Conservation (phyloP, 2,888 invertebrate genomes). For the Lepetodrilus schrolli region DNA sequence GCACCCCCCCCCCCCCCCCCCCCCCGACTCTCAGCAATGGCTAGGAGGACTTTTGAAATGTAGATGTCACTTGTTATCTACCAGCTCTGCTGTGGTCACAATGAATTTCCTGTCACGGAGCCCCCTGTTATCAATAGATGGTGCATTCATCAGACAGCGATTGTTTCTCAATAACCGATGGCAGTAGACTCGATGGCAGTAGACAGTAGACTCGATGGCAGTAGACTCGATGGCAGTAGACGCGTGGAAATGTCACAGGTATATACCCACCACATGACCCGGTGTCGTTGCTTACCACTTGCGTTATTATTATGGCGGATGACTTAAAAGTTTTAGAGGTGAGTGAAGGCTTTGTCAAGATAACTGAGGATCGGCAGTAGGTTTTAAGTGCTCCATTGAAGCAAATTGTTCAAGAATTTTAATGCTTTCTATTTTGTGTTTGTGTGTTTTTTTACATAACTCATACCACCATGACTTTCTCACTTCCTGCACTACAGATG, state of each 20-base stretch:
- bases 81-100: neutral
- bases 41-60: constrained; percentile 31
- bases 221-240: too few relatives aligned
- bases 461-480: too few relatives aligned
- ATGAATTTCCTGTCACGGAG: constrained; percentile 24
- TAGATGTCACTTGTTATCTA: constrained; percentile 29
- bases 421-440: constrained; percentile 9
- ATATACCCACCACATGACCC: neutral
- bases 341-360: constrained; percentile 10
- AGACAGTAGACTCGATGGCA: too few relatives aligned
- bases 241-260: neutral
- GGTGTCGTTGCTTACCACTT: neutral
- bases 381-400: neutral
- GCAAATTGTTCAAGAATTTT: constrained; percentile 16
- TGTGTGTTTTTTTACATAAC: too few relatives aligned
- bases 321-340: constrained; percentile 25
- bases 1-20: too few relatives aligned
- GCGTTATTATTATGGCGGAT: neutral
- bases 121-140: constrained; percentile 18
- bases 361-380: neutral
- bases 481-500: too few relatives aligned
- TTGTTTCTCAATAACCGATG: constrained; percentile 15
- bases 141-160: neutral
- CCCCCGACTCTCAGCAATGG: too few relatives aligned
- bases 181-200: too few relatives aligned